Evolutionary conservation across 2,113 vertebrate species (phyloP), one percentile per base, ranked within the genome.

Genomic region (Macquaria australasica): DNA sequence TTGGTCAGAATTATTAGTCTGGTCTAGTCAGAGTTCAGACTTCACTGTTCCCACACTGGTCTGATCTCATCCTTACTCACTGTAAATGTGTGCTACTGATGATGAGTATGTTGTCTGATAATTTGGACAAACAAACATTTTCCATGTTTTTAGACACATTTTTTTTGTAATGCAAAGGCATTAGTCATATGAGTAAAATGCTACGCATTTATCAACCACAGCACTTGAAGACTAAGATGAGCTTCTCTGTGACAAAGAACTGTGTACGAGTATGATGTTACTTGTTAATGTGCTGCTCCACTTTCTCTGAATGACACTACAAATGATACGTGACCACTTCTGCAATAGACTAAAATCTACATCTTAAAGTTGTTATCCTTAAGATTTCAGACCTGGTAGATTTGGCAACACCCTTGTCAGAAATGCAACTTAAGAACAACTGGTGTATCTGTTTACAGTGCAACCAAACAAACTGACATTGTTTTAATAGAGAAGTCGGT

Each of bases 11-110:
- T 48, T 59, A 39, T 59, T 81, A 45, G 68, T 79, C 73, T 67
- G 56, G 75, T 82, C 45, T 70, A 59, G 71, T 79, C 81, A 63
- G 63, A 73, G 39, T 83, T 15, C 72, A 91, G 73, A 85, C 39
- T 50, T 83, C 58, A 59, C 20, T 81, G 43, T 60, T 73, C 75
- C 84, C 80, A 86, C 66, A 66, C 25, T 56, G 60, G 34, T 81
- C 83, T 89, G 77, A 89, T 74, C 89, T 82, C 91, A 39, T 20
- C 18, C 37, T 77, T 87, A 73, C 63, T 89, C 82, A 72, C 7
- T 77, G 31, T 43, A 18, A 78, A 73, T 53, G 25, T 80, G 78
- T 28, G 16, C 6, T 48, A 55, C 56, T 67, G 78, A 81, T 67
- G 78, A 81, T 77, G 51, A 25, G 41, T 43, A 45, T 67, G 70